Conservation (phyloP, 2,888 invertebrate species). For the Galeruca laticollis region DNA sequence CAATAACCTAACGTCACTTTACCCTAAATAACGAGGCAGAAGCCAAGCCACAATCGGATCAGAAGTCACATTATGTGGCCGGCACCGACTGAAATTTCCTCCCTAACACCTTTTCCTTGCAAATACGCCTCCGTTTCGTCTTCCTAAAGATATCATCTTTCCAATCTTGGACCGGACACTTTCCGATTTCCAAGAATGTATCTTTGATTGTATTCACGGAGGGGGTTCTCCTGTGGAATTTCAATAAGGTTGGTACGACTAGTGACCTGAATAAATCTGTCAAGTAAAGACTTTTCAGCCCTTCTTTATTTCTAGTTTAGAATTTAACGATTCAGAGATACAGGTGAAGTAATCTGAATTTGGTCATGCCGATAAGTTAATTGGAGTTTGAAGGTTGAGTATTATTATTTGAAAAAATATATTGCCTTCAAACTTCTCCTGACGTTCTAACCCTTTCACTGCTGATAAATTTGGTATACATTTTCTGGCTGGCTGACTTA, state of each 20-base stretch:
- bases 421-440: no score
- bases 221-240: slow-evolving; percentile 45
- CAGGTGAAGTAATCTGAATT: no score
- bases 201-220: slow-evolving; percentile 49
- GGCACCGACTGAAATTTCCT: slow-evolving; percentile 20
- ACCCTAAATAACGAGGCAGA: slow-evolving; percentile 55
- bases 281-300: slow-evolving; percentile 39
- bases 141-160: slow-evolving; percentile 50
- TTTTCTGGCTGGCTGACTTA: no score
- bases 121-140: slow-evolving; percentile 14
- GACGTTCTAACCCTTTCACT: no score
- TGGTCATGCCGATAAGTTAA: no score
- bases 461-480: no score
- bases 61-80: slow-evolving; percentile 50
- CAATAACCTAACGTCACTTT: slow-evolving; percentile 57
- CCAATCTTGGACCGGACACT: slow-evolving; percentile 54
- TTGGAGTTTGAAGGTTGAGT: no score
- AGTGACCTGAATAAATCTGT: slow-evolving; percentile 40
- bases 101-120: slow-evolving; percentile 11
- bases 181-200: slow-evolving; percentile 43
- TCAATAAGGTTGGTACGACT: slow-evolving; percentile 40
- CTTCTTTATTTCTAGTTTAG: not conserved
- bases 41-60: slow-evolving; percentile 52
- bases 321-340: not conserved
- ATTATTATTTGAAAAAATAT: no score